Evolutionary conservation across 2,113 vertebrate genomes (phyloP), one percentile per base, ranked within the genome.

Genomic region (Nibea albiflora): DNA sequence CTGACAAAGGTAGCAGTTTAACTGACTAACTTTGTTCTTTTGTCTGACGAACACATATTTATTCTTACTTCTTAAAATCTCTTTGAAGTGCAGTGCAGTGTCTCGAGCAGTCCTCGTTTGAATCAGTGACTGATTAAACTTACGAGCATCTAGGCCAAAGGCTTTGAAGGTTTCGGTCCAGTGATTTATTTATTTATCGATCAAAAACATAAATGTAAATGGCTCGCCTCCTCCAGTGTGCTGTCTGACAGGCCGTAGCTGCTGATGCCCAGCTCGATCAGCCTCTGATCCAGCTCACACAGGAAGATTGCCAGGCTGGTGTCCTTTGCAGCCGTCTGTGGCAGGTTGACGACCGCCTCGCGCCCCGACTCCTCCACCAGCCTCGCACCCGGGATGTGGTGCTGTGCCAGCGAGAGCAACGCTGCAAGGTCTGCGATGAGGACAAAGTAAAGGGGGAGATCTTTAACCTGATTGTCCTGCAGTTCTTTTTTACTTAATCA

Each of bases 191-290:
- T 12, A 60, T 61, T 7, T 26, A 52, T 73, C 17, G 0, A 54
- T 71, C 2, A 31, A 46, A 67, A 76, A 22, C 46, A 16, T 35
- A 35, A 35, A 35, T 14, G 12, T 54, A 20, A 39, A 71, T 26
- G 2, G 47, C 77, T 86, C 66, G 97, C 97, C 96, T 99, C 97
- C 83, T 98, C 96, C 39, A 98, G 94, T 10, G 95, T 96, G 89
- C 96, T 97, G 91, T 98, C 96, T 0, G 97, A 97, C 79, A 98
- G 93, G 39, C 96, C 96, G 0, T 97, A 98, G 93, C 96, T 93
- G 17, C 92, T 88, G 62, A 98, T 80, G 44, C 96, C 95, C 73
- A 98, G 85, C 0, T 96, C 95, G 0, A 15, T 63, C 78, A 96
- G 92, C 19, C 10, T 94, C 2, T 60, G 31, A 0, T 99, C 97